Evolutionary conservation across 2,113 vertebrate genomes (phyloP).

Genomic region (Ictalurus furcatus): DNA sequence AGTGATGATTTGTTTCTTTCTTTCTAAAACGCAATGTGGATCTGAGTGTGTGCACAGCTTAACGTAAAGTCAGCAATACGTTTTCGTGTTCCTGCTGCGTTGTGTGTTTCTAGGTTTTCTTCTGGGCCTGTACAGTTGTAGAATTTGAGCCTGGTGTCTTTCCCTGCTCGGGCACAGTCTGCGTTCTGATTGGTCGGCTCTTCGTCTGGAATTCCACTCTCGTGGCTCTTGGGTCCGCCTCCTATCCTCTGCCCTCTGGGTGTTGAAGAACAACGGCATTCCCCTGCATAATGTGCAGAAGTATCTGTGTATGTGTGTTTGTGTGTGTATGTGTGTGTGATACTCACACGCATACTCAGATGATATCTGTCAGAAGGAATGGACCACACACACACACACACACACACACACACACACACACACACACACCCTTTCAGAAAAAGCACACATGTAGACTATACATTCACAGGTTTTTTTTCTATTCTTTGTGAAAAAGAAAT

Average conservation of each 20-base stretch:
- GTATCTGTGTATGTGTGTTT: conserved; percentile 38
- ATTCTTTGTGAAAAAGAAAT: conserved; percentile 27
- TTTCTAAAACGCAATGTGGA: not conserved
- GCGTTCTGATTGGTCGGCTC: conserved; percentile 73
- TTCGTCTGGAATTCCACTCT: conserved; percentile 77
- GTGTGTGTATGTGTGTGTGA: not conserved
- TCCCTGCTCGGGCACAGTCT: conserved; percentile 66
- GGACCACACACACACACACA: not conserved
- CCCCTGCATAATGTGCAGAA: conserved; percentile 45
- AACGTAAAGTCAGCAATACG: not conserved
- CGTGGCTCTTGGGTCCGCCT: conserved; percentile 65
- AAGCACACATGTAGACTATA: not conserved
- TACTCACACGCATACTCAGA: not conserved
- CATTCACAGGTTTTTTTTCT: conserved; percentile 21
- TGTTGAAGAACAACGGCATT: conserved; percentile 64
- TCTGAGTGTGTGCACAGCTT: not conserved
- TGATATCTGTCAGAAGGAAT: not conserved
- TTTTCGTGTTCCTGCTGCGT: conserved; percentile 3
- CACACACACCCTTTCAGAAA: not conserved
- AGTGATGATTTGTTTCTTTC: not conserved
- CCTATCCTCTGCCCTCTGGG: conserved; percentile 62
- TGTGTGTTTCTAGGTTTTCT: conserved; percentile 15
- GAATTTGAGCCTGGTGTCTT: conserved; percentile 65
- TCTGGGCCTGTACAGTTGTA: conserved; percentile 8
- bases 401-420: conserved; percentile 12